Percentiles rank a stretch among this genome's conserved stretches.
phyloP scores from a whole-genome alignment of 2,888 invertebrate species.

The Patella caerulea region DNA sequence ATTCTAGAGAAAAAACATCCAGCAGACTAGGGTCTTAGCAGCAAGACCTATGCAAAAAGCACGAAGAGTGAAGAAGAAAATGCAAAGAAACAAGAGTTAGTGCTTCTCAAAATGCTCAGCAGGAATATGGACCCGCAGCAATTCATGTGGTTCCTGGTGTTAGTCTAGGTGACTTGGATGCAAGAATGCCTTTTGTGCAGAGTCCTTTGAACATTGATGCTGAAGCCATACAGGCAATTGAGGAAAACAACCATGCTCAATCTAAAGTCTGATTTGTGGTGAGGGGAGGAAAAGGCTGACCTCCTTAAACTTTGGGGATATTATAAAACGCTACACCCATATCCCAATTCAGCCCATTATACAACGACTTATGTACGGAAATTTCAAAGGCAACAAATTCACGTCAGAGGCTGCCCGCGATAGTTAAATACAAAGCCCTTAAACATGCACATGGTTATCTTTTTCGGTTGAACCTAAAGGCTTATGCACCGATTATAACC shows the following conservation, averaged over 20 bases:
- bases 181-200: background rate
- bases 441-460: background rate
- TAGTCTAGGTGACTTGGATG: background rate
- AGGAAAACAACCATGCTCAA: slow-evolving; percentile 20
- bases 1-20: background rate
- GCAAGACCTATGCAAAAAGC: slow-evolving; percentile 11
- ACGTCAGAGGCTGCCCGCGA: background rate
- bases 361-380: background rate
- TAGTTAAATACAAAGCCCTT: background rate
- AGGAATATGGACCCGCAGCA: slow-evolving; percentile 15
- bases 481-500: background rate
- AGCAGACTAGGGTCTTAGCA: background rate
- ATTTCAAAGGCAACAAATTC: background rate
- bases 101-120: slow-evolving; percentile 20
- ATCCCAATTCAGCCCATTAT: slow-evolving; percentile 1
- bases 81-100: background rate
- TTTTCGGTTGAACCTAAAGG: background rate
- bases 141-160: slow-evolving; percentile 21
- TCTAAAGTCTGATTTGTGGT: slow-evolving; percentile 15
- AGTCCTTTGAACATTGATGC: background rate
- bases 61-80: slow-evolving; percentile 19
- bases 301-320: slow-evolving; percentile 28
- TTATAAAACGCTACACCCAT: slow-evolving; percentile 10
- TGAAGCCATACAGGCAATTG: slow-evolving; percentile 14
- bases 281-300: slow-evolving; percentile 26